Conservation (phyloP, 2,797 vertebrate species). For the Todus mexicanus region DNA sequence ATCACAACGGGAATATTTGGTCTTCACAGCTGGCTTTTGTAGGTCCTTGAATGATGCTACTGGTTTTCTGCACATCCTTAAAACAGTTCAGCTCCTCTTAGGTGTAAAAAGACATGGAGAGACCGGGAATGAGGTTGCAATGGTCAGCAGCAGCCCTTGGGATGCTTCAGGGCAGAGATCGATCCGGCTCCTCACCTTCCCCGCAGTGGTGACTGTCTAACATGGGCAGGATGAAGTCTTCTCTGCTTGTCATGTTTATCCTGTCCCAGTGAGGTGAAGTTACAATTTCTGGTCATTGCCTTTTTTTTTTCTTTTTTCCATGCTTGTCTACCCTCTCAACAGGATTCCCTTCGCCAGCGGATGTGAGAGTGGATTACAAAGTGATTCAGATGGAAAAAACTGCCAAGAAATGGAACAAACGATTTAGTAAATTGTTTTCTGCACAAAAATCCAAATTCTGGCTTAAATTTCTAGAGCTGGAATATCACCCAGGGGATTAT, state of each 20-base stretch:
- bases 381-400: background rate
- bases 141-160: background rate
- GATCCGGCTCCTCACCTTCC: background rate
- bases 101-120: background rate
- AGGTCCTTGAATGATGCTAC: background rate
- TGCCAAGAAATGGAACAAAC: background rate
- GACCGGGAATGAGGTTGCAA: background rate
- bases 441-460: background rate
- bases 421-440: background rate
- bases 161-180: background rate
- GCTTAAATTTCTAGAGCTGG: background rate
- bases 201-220: rapidly evolving
- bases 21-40: background rate
- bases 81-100: background rate
- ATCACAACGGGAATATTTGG: background rate
- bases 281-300: background rate
- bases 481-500: background rate
- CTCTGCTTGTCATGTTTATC: background rate
- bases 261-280: background rate
- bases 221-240: background rate
- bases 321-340: background rate
- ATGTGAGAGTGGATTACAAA: background rate
- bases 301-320: background rate
- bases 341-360: background rate
- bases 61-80: background rate